phyloP scores from a whole-genome alignment of 1,140 invertebrate genomes.

The Chrysomallon squamiferum region DNA sequence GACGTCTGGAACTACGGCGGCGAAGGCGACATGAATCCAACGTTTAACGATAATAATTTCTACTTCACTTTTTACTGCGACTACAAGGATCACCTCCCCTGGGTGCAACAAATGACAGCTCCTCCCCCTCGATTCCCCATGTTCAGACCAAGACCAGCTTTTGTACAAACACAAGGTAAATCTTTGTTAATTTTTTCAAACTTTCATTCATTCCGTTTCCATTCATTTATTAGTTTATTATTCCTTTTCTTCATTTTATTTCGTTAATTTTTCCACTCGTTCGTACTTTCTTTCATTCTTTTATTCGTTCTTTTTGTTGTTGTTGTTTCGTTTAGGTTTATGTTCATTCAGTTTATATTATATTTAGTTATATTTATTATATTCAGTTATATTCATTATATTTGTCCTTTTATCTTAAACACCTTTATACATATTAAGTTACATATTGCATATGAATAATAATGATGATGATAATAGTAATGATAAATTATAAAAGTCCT shows the following conservation, averaged over 20 bases:
- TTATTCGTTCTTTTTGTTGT: too few relatives aligned
- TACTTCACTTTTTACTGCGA: slow-evolving; percentile 53
- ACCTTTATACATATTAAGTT: too few relatives aligned
- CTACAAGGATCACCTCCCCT: slow-evolving; percentile 43
- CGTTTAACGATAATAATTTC: slow-evolving; percentile 32
- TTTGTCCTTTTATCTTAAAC: too few relatives aligned
- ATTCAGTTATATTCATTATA: too few relatives aligned
- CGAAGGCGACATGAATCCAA: slow-evolving; percentile 30
- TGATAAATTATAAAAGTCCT: too few relatives aligned
- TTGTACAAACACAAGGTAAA: not conserved
- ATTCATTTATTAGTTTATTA: not conserved
- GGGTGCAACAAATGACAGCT: slow-evolving; percentile 20
- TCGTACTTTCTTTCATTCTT: too few relatives aligned
- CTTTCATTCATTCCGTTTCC: not conserved
- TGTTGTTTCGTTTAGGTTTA: too few relatives aligned
- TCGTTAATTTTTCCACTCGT: not conserved
- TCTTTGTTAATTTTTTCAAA: not conserved
- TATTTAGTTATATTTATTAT: too few relatives aligned
- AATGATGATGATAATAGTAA: too few relatives aligned
- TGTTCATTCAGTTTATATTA: too few relatives aligned
- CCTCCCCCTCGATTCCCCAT: not conserved
- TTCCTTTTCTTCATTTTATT: not conserved
- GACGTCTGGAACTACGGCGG: slow-evolving; percentile 40
- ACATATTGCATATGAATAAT: too few relatives aligned
- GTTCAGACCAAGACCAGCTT: not conserved